Conservation (phyloP, 2,113 vertebrate genomes). For the Theristicus caerulescens region DNA sequence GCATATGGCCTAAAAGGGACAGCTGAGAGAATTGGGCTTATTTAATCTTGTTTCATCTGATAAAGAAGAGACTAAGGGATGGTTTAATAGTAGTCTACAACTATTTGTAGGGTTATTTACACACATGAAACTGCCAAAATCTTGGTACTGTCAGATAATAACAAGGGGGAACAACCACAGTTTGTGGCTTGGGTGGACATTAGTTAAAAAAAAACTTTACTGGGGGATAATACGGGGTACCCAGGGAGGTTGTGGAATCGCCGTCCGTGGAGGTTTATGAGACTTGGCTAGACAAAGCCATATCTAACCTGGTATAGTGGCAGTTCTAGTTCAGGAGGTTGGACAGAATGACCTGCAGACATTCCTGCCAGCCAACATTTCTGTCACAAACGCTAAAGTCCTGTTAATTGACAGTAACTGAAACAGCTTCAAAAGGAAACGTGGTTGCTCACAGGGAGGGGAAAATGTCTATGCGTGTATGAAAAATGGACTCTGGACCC, state of each 20-base stretch:
- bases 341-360: background rate
- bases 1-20: background rate
- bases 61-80: background rate
- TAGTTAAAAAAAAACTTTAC: background rate
- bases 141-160: background rate
- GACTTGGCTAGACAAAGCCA: background rate
- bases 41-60: background rate
- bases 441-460: background rate
- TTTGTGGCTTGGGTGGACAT: background rate
- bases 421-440: constrained; percentile 4
- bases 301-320: background rate
- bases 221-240: background rate
- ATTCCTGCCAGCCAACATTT: background rate
- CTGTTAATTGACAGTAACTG: background rate
- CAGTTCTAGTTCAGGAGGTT: background rate
- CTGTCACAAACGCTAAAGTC: background rate
- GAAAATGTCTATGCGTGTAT: background rate
- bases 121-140: background rate
- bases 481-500: background rate
- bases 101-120: background rate
- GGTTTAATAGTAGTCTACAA: background rate
- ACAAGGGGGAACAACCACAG: background rate
- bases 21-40: background rate
- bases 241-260: background rate
- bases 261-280: background rate